Conservation (phyloP, 2,797 vertebrate species). For the Periophthalmus magnuspinnatus region DNA sequence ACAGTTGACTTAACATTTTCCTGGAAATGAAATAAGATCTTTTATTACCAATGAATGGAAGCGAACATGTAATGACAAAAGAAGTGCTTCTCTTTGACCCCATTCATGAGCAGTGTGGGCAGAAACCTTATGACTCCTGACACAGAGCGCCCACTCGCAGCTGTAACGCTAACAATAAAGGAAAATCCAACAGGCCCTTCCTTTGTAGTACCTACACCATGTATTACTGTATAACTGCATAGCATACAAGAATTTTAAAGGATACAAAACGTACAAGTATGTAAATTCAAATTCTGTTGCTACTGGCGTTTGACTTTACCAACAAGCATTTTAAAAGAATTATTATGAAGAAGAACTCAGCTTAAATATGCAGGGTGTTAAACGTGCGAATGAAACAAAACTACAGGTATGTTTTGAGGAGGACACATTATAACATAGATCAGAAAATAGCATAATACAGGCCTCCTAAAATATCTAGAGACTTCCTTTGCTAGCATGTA, state of each 20-base stretch:
- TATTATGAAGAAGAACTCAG: too few species aligned
- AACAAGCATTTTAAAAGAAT: too few species aligned
- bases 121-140: constrained; percentile 42
- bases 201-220: not conserved
- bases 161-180: constrained; percentile 1
- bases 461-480: too few species aligned
- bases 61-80: constrained; percentile 27
- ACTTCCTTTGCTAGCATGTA: too few species aligned
- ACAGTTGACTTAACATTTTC: not conserved
- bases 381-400: too few species aligned
- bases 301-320: not conserved
- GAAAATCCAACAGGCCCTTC: not conserved
- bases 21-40: constrained; percentile 14
- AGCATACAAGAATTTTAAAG: not conserved
- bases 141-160: constrained; percentile 17
- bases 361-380: too few species aligned
- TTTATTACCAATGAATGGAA: constrained; percentile 42
- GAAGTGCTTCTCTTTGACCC: constrained; percentile 45
- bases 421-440: too few species aligned
- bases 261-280: not conserved
- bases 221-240: not conserved
- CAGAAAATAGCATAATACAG: too few species aligned
- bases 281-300: not conserved
- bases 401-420: too few species aligned
- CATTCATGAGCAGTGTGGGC: constrained; percentile 46